Conservation (phyloP, 1,140 invertebrate species). For the Sycophila sp. region DNA sequence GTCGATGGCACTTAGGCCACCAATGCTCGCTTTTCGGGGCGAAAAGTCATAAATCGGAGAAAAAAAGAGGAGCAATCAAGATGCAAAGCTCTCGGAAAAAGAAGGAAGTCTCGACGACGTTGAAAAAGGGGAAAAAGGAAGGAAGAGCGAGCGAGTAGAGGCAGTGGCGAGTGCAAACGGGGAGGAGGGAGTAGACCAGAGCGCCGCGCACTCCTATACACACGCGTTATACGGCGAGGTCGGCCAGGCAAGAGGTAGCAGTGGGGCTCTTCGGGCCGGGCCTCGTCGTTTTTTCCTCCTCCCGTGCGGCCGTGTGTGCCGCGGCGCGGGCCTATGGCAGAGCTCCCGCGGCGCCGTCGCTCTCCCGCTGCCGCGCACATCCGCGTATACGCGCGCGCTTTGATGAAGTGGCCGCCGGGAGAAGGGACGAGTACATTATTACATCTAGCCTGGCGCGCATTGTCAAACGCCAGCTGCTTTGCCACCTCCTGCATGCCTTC, state of each 20-base stretch:
- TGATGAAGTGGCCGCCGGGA: constrained; percentile 58
- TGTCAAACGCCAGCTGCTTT: constrained; percentile 61
- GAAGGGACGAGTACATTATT: constrained; percentile 57
- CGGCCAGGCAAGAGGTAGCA: neutral
- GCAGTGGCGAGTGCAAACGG: constrained; percentile 3
- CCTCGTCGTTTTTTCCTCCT: constrained; percentile 32
- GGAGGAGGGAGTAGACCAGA: neutral
- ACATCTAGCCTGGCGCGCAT: constrained; percentile 55
- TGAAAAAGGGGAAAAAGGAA: neutral
- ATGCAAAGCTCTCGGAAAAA: neutral
- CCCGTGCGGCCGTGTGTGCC: neutral
- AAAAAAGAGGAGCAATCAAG: neutral
- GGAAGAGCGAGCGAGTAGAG: neutral
- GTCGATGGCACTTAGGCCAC: too few species aligned
- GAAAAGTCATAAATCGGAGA: neutral
- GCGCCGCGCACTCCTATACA: neutral
- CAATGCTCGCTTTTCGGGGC: neutral
- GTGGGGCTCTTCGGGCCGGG: neutral
- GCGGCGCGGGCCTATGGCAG: constrained; percentile 21
- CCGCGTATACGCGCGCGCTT: constrained; percentile 51
- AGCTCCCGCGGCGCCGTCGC: constrained; percentile 35
- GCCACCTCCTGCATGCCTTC: neutral
- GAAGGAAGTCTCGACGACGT: too few species aligned
- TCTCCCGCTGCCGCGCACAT: constrained; percentile 37
- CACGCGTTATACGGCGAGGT: neutral